Base-by-base conservation (phyloP, 2,888 invertebrate species). In the Branchellion lobata region DNA sequence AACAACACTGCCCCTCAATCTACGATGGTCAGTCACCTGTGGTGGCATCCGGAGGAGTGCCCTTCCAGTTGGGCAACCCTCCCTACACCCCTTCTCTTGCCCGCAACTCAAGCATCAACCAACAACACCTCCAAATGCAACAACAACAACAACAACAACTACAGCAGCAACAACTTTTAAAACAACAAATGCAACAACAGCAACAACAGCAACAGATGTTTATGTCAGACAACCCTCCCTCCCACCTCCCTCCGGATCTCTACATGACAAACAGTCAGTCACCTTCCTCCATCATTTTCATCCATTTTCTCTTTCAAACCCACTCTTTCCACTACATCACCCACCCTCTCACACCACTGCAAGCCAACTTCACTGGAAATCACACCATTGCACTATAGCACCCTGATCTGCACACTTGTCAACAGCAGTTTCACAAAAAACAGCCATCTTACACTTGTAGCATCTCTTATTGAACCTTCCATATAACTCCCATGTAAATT, bases 131-230 rank as follows among this genome's bases (percentile, higher is more conserved):
- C 1, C 83, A 84, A 34, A 85, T 85, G 29, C 85, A 84, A 82
- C 84, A 96, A 83, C 95, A 96, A 18, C 85, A 86, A 1, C 96
- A 95, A n/a, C n/a, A n/a, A n/a, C n/a, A n/a, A n/a, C n/a, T n/a
- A n/a, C n/a, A n/a, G n/a, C n/a, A n/a, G n/a, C 96, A 96, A 0
- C 95, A 94, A 2, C 96, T 97, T 34, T 95, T 96, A 53, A 96
- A 96, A 5, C 53, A 72, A 57, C 78, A 78, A 5, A 40, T 53
- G 29, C 65, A 65, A 77, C 78, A 29, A 57, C 33, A 31, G 34
- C 40, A n/a, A 65, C 78, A 57, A 34, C 73, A 68, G 33, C 31
- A 31, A 65, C 73, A 29, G 21, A 76, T 71, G 21, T 80, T 53
- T 18, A 24, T 69, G 24, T 76, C 81, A 27, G 80, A 80, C 40